Evolutionary conservation across 2,888 invertebrate genomes (phyloP), one percentile per base, ranked within the genome.

Genomic region (Tenthredo notha): DNA sequence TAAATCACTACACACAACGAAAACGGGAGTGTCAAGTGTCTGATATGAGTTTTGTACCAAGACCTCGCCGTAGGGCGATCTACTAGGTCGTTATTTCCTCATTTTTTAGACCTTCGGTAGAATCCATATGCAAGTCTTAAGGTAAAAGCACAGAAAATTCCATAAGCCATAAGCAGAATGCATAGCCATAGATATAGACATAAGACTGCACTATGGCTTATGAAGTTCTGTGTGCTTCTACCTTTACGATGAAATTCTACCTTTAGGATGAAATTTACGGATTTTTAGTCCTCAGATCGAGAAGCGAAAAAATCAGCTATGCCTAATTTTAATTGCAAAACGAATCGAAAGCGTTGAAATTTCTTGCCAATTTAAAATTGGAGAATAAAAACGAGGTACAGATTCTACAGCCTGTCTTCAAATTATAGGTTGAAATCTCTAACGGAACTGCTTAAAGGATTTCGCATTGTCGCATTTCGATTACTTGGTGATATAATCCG

Each of bases 21-120:
- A 2, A 21, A 65, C 80, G 61, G 80, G 80, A 80, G 65, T 80
- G 80, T 80, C 80, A 77, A 77, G 77, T 77, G 77, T 77, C 33
- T 25, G 54, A 54, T 54, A 61, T 43, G 15, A 50, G 54, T 77
- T 54, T 50, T 50, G 50, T 33, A 61, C 21, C 9, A 12, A 77
- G 54, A 77, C 50, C 50, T 77, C 50, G 54, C 50, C 50, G 50
- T 37, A 67, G 67, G 67, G 67, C n/a, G 72, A 72, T 10, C 54
- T 29, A 33, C 54, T 29, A 33, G 50, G 70, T 72, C 37, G 70
- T 5, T 5, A 10, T 18, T 72, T 10, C 43, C 37, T 40, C 43
- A 21, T 3, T 5, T 43, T 40, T 12, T 1, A 25, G 40, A 12
- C 47, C 75, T 47, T 75, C 75, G 47, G 12, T 6, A 54, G 5